Percentiles rank a stretch among this genome's conserved stretches.
These are phyloP conservation scores for Erebia palarica DNA, from an alignment of 2,888 invertebrate species.

Conservation along the genomic window DNA sequence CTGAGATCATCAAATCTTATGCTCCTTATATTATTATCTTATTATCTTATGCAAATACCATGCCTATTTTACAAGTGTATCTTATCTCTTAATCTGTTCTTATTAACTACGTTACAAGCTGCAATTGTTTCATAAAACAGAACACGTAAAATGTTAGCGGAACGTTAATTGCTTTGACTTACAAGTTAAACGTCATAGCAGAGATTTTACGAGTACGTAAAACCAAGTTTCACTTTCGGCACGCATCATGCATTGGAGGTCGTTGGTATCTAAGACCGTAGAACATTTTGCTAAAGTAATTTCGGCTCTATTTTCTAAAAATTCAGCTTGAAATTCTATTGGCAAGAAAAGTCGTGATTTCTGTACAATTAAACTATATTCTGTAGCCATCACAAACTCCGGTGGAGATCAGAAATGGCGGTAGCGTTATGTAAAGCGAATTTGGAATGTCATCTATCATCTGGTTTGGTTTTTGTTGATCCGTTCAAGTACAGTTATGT, in stretches of 20 bases:
- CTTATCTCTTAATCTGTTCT: not conserved
- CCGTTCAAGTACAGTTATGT: constrained; percentile 11
- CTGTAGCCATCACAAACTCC: constrained; percentile 28
- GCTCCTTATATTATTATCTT: too few relatives aligned
- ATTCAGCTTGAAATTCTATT: constrained; percentile 10
- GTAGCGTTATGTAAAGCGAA: constrained; percentile 36
- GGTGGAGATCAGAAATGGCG: constrained; percentile 37
- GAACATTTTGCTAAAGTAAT: constrained; percentile 3
- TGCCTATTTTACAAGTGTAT: not conserved
- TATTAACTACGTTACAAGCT: not conserved
- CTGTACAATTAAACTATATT: constrained; percentile 37
- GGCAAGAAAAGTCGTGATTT: constrained; percentile 33
- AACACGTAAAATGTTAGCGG: not conserved
- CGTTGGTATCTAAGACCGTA: constrained; percentile 41
- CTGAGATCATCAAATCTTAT: not conserved
- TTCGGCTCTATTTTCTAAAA: constrained; percentile 2
- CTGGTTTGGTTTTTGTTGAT: constrained; percentile 20
- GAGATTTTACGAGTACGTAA: constrained; percentile 34
- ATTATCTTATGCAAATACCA: not conserved
- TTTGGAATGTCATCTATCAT: constrained; percentile 20
- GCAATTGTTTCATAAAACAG: not conserved
- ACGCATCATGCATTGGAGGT: constrained; percentile 50
- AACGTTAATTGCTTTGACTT: constrained; percentile 1
- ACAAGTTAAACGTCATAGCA: constrained; percentile 33
- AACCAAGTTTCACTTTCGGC: constrained; percentile 57